Conservation (phyloP, 2,113 vertebrate species). For the Bubo scandiacus region DNA sequence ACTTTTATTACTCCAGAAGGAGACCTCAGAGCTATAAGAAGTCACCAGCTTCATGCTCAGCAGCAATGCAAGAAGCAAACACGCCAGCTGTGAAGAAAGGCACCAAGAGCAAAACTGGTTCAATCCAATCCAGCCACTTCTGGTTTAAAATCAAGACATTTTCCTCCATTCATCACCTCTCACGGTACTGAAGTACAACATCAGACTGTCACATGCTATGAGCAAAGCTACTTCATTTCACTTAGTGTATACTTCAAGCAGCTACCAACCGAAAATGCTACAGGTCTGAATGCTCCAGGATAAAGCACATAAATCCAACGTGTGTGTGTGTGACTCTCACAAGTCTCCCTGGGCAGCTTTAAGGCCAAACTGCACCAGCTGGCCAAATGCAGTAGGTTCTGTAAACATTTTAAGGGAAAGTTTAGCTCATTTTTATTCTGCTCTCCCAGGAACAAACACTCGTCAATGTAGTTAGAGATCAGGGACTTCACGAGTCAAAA, state of each 20-base stretch:
- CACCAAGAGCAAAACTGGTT: neutral
- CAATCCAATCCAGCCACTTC: neutral
- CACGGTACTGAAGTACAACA: neutral
- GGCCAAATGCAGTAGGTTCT: neutral
- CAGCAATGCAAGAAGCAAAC: neutral
- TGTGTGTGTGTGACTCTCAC: accelerated
- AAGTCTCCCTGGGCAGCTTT: neutral
- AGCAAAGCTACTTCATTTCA: neutral
- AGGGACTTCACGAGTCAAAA: neutral
- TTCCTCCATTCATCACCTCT: neutral
- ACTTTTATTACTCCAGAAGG: neutral
- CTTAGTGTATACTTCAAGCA: neutral
- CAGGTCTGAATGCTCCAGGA: neutral
- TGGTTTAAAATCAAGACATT: neutral
- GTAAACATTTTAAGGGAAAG: neutral
- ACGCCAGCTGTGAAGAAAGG: neutral
- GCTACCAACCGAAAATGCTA: neutral
- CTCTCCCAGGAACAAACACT: neutral
- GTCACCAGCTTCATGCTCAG: neutral
- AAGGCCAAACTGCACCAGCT: neutral
- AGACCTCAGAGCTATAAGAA: neutral
- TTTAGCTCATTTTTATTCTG: neutral
- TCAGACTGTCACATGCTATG: neutral
- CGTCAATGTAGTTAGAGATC: accelerated
- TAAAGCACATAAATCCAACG: neutral